A percentile compares a stretch with the other conserved stretches of the same genome.
Evolutionary conservation across 1,140 invertebrate species (phyloP).

Genomic region (Solenopsis fugax): DNA sequence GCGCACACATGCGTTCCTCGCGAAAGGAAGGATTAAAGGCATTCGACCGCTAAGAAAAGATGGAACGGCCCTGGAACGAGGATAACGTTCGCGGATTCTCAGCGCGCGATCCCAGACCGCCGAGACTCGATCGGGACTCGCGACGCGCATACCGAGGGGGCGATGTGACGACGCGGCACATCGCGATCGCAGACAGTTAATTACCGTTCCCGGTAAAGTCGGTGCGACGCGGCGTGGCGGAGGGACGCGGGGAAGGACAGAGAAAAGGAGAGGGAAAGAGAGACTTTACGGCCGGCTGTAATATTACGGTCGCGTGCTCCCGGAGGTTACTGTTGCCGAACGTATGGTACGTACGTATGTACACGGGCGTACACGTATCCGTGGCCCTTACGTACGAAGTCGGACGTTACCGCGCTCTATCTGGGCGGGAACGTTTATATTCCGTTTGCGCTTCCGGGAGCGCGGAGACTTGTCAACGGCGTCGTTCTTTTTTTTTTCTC

Average conservation of each 20-base stretch:
- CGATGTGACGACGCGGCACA: conserved; percentile 47
- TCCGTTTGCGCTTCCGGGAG: conserved; percentile 41
- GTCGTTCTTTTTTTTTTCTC: neutral
- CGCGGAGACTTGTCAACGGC: conserved; percentile 54
- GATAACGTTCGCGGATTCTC: conserved; percentile 45
- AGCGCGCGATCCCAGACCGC: conserved; percentile 21
- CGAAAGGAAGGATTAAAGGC: conserved; percentile 42
- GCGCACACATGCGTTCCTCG: neutral
- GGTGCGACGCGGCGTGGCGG: conserved; percentile 1
- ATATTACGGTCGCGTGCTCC: conserved; percentile 67
- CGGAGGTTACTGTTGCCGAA: conserved; percentile 43
- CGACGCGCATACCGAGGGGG: conserved; percentile 17
- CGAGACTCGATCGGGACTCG: conserved; percentile 23
- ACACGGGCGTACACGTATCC: too few relatives aligned
- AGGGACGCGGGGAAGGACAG: neutral
- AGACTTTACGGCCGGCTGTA: conserved; percentile 53
- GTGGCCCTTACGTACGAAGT: too few relatives aligned
- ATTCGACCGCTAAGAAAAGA: conserved; percentile 30
- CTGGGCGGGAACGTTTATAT: conserved; percentile 28
- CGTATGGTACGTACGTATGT: neutral
- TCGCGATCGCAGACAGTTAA: conserved; percentile 58
- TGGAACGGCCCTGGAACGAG: conserved; percentile 32
- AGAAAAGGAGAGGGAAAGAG: neutral
- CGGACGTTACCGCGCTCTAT: conserved; percentile 10
- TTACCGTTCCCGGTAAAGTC: conserved; percentile 55